A percentile compares a stretch with the other conserved stretches of the same genome.
These are phyloP conservation scores for Lepidotrigona ventralis DNA, from an alignment of 1,140 invertebrate species.

Conservation along the genomic window DNA sequence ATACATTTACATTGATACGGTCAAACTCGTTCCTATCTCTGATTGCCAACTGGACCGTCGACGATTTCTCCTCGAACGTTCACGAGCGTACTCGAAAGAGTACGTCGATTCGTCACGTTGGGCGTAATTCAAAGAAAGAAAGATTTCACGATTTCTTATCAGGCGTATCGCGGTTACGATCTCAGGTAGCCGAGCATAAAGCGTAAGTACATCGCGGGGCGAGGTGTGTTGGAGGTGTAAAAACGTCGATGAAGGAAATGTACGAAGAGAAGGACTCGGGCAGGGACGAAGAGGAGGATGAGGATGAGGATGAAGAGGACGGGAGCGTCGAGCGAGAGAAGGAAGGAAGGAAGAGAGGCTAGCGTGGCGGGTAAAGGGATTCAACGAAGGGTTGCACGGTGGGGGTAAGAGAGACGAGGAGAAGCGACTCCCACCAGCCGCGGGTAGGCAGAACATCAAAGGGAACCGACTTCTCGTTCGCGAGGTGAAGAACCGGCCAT, in stretches of 20 bases:
- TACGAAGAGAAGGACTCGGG: slow-evolving; percentile 27
- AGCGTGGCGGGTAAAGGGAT: slow-evolving; percentile 40
- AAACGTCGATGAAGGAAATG: slow-evolving; percentile 56
- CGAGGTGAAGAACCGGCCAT: slow-evolving; percentile 80
- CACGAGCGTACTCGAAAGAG: background rate
- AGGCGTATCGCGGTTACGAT: slow-evolving; percentile 11
- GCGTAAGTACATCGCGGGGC: slow-evolving; percentile 22
- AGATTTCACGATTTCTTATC: slow-evolving; percentile 9
- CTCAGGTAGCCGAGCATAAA: slow-evolving; percentile 29
- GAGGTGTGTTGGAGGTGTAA: slow-evolving; percentile 32
- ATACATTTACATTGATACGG: too few relatives aligned
- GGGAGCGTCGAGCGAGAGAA: background rate
- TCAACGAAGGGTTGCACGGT: slow-evolving; percentile 55
- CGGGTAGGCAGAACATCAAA: slow-evolving; percentile 78
- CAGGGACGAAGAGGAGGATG: background rate
- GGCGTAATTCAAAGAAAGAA: background rate
- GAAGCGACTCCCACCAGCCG: slow-evolving; percentile 70
- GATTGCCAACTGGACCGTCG: background rate
- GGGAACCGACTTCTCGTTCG: slow-evolving; percentile 79
- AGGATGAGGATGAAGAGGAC: background rate
- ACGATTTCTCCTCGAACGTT: background rate
- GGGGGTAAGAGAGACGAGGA: slow-evolving; percentile 51
- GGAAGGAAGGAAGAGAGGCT: slow-evolving; percentile 17
- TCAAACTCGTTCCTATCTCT: too few relatives aligned
- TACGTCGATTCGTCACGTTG: background rate